Evolutionary conservation across 2,797 vertebrate genomes (phyloP).

Genomic region (Toxotes lorentzi): DNA sequence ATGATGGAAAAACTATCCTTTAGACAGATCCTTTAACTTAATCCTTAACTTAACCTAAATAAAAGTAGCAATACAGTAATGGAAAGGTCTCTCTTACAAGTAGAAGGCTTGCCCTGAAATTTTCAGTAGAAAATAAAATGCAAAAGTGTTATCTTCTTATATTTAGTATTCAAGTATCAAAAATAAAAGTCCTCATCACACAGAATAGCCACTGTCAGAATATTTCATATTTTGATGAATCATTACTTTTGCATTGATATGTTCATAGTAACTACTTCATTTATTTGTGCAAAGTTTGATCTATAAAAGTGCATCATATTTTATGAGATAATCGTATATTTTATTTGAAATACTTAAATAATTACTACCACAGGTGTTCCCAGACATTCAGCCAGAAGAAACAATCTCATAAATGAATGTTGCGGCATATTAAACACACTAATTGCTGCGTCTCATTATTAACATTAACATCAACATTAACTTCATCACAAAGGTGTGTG

Average conservation of each 20-base stretch:
- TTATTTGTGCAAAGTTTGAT: neutral
- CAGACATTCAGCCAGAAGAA: slow-evolving; percentile 11
- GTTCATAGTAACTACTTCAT: neutral
- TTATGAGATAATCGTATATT: neutral
- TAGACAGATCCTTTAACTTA: neutral
- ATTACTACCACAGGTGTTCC: neutral
- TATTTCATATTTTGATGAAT: neutral
- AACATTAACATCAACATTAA: slow-evolving; percentile 20
- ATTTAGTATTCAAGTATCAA: neutral
- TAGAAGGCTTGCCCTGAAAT: too few relatives aligned
- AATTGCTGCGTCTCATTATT: neutral
- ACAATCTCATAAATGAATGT: slow-evolving; percentile 12
- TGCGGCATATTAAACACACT: neutral
- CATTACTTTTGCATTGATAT: neutral
- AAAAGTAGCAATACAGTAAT: neutral
- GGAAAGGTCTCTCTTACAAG: too few relatives aligned
- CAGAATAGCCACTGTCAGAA: neutral
- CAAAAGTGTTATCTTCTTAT: too few relatives aligned
- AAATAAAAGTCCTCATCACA: neutral
- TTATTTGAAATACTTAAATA: too few relatives aligned
- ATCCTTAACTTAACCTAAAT: too few relatives aligned
- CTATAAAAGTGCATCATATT: neutral
- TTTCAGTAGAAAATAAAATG: too few relatives aligned
- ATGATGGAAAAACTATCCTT: neutral
- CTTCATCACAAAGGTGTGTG: slow-evolving; percentile 7